phyloP scores from a whole-genome alignment of 2,113 vertebrate species.

The Thamnaconus septentrionalis region DNA sequence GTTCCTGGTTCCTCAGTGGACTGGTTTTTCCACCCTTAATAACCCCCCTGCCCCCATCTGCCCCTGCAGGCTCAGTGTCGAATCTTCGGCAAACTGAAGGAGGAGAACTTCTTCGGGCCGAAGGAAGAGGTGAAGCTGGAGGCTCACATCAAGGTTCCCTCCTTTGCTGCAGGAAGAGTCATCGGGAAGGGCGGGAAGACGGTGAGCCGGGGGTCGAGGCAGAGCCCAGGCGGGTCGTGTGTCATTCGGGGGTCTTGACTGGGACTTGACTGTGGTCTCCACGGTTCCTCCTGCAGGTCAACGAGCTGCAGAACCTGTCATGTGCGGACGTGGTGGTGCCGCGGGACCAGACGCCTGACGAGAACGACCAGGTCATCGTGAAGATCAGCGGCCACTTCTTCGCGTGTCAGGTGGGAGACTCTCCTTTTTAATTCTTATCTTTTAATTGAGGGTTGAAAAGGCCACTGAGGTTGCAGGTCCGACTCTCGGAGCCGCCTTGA shows the following conservation, averaged over 20 bases:
- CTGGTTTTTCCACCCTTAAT: conserved; percentile 1
- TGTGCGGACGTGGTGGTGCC: conserved; percentile 98
- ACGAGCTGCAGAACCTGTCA: conserved; percentile 96
- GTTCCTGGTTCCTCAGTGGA: neutral
- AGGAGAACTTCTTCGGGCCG: conserved; percentile 98
- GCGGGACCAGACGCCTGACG: conserved; percentile 96
- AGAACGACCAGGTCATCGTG: conserved; percentile 97
- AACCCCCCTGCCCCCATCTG: neutral
- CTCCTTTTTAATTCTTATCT: neutral
- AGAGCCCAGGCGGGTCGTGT: too few species aligned
- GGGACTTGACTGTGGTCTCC: too few species aligned
- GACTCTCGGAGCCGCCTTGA: too few species aligned
- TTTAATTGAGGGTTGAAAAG: neutral
- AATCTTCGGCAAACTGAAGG: conserved; percentile 94
- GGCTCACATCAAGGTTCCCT: conserved; percentile 97
- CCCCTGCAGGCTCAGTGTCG: conserved; percentile 87
- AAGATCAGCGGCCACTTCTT: conserved; percentile 99
- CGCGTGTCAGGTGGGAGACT: conserved; percentile 89
- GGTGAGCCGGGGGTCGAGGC: conserved; percentile 67
- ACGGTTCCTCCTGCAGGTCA: conserved; percentile 78
- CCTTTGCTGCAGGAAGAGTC: conserved; percentile 94
- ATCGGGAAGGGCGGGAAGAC: conserved; percentile 99
- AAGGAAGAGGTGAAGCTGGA: conserved; percentile 98
- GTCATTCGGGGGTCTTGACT: too few species aligned
- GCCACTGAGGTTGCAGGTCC: too few species aligned